Evolutionary conservation across 2,113 vertebrate genomes (phyloP), one percentile per base, ranked within the genome.

Genomic region (Dicaeum eximium): DNA sequence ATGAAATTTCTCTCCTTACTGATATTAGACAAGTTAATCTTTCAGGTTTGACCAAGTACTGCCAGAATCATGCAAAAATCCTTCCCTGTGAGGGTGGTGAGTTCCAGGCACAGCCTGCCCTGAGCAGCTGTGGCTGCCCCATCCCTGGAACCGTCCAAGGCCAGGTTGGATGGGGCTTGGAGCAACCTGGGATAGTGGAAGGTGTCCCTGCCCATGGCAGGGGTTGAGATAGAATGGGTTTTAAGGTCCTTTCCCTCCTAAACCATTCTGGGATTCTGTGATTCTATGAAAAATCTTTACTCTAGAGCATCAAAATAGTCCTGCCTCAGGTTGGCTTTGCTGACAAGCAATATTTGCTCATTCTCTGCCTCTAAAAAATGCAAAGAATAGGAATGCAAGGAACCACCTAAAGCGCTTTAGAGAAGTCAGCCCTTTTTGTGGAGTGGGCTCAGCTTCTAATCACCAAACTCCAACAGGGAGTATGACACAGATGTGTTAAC

Each of bases 1-100:
- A 3, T 54, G 72, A 90, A 74, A 72, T 64, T 23, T 9, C 71
- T 93, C 80, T 77, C 84, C 79, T 92, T 69, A 7, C 60, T 84
- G 64, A 22, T 47, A 38, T 9, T 12, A 72, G 53, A 58, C 69
- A 84, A 61, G 66, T 44, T 83, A 35, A 84, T 95, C 70, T 88
- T 81, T 21, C 56, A 37, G 50, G 58, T 21, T 58, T 91, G 87
- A 91, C 54, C 73, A 53, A 54, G 60, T 35, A 22, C 31, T 90
- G 62, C 75, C 66, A 24, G 33, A 85, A 57, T 64, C 35, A 7
- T 58, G 93, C 44, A 79, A 33, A 93, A 78, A 23, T 53, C 22
- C 8, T 61, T 61, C 33, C 15, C 15, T 28, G 27, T 2, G 17
- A 69, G 38, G 14, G 5, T 33, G 64, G 3, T 1, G 14, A 51